Evolutionary conservation across 2,888 invertebrate species (phyloP).

Genomic region (Pseudococcus viburni): DNA sequence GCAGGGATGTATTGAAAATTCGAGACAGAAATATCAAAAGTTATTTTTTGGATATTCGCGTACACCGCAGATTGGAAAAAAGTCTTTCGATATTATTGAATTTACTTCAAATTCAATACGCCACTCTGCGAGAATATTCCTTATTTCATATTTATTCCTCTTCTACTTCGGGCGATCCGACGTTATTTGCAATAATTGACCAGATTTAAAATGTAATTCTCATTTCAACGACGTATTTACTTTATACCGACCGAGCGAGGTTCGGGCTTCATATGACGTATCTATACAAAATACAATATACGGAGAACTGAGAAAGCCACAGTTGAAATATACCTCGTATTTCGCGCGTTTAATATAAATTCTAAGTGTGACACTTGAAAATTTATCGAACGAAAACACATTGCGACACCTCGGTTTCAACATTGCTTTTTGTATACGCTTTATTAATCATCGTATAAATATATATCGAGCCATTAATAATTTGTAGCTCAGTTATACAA

Average conservation of each 20-base stretch:
- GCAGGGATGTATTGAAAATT: conserved; percentile 22
- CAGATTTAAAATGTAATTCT: conserved; percentile 31
- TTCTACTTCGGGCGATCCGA: not conserved
- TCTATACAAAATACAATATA: not conserved
- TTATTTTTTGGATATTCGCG: not conserved
- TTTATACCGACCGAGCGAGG: not conserved
- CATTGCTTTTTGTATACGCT: not conserved
- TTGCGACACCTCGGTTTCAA: conserved; percentile 19
- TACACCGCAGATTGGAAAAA: conserved; percentile 9
- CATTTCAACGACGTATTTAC: conserved; percentile 27
- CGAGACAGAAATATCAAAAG: conserved; percentile 31
- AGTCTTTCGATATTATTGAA: conserved; percentile 2
- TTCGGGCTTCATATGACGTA: not conserved
- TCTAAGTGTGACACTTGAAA: conserved; percentile 35
- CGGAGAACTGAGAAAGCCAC: not conserved
- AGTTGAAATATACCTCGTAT: conserved; percentile 16
- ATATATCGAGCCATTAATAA: not conserved
- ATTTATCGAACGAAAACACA: conserved; percentile 17
- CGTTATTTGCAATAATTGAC: conserved; percentile 31
- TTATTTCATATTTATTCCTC: not conserved
- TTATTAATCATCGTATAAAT: not conserved
- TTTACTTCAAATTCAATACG: conserved; percentile 3
- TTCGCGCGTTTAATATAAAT: conserved; percentile 22
- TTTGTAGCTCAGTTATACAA: not conserved
- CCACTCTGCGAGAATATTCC: not conserved